These are phyloP conservation scores for Alligator mississippiensis DNA, from an alignment of 2,113 vertebrate species.

Conservation along the genomic window DNA sequence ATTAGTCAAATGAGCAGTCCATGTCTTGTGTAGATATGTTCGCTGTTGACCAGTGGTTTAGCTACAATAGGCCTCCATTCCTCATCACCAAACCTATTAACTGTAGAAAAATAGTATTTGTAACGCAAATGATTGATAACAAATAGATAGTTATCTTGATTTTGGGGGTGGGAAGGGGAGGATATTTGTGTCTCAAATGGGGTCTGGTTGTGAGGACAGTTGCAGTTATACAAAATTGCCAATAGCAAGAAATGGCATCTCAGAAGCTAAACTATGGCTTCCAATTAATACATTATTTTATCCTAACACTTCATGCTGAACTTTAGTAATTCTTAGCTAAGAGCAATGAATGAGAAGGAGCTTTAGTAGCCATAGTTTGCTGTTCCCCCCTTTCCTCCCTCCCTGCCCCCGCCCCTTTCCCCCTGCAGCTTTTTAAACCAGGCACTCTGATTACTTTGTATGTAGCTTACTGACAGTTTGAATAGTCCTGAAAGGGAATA, in stretches of 20 bases:
- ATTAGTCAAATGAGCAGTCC: too few relatives aligned
- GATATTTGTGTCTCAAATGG: not conserved
- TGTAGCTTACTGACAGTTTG: conserved; percentile 24
- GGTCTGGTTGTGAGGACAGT: not conserved
- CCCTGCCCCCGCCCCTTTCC: not conserved
- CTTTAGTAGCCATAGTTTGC: conserved; percentile 5
- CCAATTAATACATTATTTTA: not conserved
- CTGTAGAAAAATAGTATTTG: not conserved
- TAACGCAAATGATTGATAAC: not conserved
- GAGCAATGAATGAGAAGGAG: conserved; percentile 15
- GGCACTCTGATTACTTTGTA: conserved; percentile 39
- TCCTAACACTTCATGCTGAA: not conserved
- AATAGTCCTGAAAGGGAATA: conserved; percentile 47
- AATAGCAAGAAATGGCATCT: not conserved
- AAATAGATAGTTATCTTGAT: rapidly evolving
- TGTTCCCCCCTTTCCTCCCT: too few relatives aligned
- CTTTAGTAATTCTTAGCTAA: conserved; percentile 7
- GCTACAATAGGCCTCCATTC: not conserved
- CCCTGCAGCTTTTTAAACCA: not conserved
- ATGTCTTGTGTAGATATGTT: not conserved
- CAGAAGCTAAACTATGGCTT: not conserved
- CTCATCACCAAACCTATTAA: not conserved
- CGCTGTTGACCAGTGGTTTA: not conserved
- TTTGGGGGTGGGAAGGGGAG: not conserved
- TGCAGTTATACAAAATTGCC: not conserved